Conservation (phyloP, 2,888 invertebrate species). For the Helobdella robusta region DNA sequence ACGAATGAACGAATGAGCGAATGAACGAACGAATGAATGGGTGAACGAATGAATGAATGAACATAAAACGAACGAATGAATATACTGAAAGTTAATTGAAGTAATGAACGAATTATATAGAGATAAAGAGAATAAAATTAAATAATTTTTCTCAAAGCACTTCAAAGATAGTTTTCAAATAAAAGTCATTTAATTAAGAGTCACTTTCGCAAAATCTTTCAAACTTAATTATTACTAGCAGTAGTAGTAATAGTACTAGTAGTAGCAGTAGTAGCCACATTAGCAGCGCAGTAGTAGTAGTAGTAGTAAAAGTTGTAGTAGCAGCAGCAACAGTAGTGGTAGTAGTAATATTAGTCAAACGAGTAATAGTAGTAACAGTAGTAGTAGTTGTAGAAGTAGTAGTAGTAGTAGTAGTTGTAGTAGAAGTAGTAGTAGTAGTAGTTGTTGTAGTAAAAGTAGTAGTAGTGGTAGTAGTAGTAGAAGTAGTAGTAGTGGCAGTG, state of each 20-base stretch:
- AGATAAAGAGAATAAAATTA: too few species aligned
- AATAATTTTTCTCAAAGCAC: too few species aligned
- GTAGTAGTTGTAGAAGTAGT: conserved; percentile 16
- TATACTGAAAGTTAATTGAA: not conserved
- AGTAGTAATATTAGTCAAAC: conserved; percentile 17
- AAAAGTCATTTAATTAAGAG: too few species aligned
- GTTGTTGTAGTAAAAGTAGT: conserved; percentile 2
- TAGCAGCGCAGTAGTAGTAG: conserved; percentile 21
- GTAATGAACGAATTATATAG: not conserved
- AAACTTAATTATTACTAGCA: not conserved
- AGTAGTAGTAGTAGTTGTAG: conserved; percentile 21
- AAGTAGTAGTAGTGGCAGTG: conserved; percentile 17
- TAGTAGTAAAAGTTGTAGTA: conserved; percentile 22
- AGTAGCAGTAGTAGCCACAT: conserved; percentile 9
- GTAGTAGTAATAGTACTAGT: conserved; percentile 19
- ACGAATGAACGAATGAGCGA: conserved; percentile 4
- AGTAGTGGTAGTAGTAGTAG: conserved; percentile 17
- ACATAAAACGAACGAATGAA: not conserved
- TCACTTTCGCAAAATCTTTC: too few species aligned
- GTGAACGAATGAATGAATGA: conserved; percentile 2
- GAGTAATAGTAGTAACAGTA: conserved; percentile 18
- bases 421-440: conserved; percentile 19
- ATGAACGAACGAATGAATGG: conserved; percentile 6
- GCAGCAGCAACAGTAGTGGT: conserved; percentile 14
- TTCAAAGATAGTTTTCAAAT: too few species aligned